Evolutionary conservation across 2,113 vertebrate genomes (phyloP).

Genomic region (Podocnemis expansa): DNA sequence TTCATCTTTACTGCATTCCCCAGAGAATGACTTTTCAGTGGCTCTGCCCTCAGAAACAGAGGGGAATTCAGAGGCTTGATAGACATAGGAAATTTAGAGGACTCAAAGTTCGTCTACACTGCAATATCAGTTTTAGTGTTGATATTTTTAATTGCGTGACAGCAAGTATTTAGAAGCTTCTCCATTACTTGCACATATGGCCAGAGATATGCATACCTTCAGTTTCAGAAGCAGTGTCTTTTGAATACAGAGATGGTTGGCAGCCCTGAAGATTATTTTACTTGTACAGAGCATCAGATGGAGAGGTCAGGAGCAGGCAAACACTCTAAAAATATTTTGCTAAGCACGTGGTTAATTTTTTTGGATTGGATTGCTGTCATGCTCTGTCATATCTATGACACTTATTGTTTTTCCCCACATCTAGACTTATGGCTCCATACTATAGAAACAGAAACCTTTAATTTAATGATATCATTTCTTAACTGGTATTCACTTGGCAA

Average conservation of each 20-base stretch:
- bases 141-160: background rate
- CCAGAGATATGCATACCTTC: background rate
- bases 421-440: background rate
- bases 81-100: too few species aligned
- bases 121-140: background rate
- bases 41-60: background rate
- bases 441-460: background rate
- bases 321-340: background rate
- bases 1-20: background rate
- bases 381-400: background rate
- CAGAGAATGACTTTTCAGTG: rapidly evolving
- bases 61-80: background rate
- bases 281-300: background rate
- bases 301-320: background rate
- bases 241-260: background rate
- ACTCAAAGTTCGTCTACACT: background rate
- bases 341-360: background rate
- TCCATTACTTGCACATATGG: constrained; percentile 4
- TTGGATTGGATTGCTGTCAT: background rate
- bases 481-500: background rate
- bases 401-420: background rate
- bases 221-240: background rate
- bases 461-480: background rate
- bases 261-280: background rate
- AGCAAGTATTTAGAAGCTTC: background rate